These are phyloP conservation scores for Tinamus major DNA, from an alignment of 2,797 vertebrate species.

Conservation along the genomic window DNA sequence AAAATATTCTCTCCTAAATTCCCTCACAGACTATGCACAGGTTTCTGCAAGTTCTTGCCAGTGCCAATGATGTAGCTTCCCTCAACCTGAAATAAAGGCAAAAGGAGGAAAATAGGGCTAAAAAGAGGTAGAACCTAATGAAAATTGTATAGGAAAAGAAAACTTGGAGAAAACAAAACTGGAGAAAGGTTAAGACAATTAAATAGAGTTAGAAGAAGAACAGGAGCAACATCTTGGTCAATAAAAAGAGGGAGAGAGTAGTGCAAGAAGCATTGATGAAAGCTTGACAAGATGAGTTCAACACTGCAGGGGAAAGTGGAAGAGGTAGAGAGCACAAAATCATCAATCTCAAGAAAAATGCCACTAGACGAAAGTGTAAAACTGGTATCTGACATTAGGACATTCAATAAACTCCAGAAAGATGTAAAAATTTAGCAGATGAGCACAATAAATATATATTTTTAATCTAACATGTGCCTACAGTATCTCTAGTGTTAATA, in stretches of 20 bases:
- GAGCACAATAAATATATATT: not conserved
- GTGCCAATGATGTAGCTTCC: not conserved
- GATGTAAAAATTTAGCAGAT: not conserved
- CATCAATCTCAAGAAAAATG: not conserved
- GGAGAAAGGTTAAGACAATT: not conserved
- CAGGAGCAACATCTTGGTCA: not conserved
- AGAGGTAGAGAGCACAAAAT: not conserved
- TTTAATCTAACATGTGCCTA: slow-evolving; percentile 33
- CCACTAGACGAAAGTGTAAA: not conserved
- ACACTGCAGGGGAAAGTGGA: accelerated
- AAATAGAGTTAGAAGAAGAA: not conserved
- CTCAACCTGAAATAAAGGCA: not conserved
- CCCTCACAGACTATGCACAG: not conserved
- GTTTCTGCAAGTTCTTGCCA: not conserved
- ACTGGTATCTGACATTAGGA: not conserved
- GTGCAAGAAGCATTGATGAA: accelerated
- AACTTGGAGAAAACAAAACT: not conserved
- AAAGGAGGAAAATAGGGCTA: not conserved
- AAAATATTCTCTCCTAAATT: not conserved
- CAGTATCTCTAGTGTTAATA: slow-evolving; percentile 31
- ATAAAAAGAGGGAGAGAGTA: not conserved
- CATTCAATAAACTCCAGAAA: not conserved
- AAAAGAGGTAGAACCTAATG: not conserved
- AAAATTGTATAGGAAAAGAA: not conserved
- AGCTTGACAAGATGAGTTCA: not conserved